These are phyloP conservation scores for Philonicus albiceps DNA, from an alignment of 2,888 invertebrate species.

Conservation along the genomic window DNA sequence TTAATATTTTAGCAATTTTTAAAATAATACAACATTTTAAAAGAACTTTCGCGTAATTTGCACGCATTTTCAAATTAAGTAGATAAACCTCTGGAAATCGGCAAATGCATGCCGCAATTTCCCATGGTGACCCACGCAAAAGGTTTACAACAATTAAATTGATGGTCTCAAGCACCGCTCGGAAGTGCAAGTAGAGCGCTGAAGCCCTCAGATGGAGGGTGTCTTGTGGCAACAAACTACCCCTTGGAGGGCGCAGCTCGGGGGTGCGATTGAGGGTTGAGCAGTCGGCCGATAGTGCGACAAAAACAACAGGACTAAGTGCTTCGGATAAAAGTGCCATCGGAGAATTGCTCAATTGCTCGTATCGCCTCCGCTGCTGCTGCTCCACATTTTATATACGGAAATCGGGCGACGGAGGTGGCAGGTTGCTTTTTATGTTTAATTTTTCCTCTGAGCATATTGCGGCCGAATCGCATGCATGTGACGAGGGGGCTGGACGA, in stretches of 20 bases:
- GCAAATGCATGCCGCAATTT: background rate
- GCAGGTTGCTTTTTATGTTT: background rate
- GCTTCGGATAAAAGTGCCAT: conserved; percentile 43
- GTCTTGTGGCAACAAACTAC: background rate
- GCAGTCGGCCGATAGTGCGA: background rate
- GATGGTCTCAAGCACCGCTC: background rate
- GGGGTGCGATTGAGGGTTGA: background rate
- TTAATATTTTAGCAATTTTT: no score
- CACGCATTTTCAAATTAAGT: no score
- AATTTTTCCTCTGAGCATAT: conserved; percentile 4
- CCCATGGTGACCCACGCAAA: background rate
- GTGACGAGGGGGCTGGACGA: background rate
- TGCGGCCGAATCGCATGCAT: background rate
- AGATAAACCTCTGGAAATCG: no score
- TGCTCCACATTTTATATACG: background rate
- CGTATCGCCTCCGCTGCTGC: conserved; percentile 16
- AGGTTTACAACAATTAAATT: background rate
- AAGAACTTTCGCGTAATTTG: no score
- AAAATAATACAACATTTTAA: no score
- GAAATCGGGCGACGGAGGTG: background rate
- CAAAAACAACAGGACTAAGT: conserved; percentile 44
- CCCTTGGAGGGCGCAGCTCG: background rate
- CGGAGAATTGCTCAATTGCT: conserved; percentile 46
- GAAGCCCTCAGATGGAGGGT: background rate
- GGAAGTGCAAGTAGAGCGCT: background rate